A percentile compares a stretch with the other conserved stretches of the same genome.
These are phyloP conservation scores for Sciurus vulgaris DNA, from an alignment of 2,797 vertebrate species.

Conservation along the genomic window DNA sequence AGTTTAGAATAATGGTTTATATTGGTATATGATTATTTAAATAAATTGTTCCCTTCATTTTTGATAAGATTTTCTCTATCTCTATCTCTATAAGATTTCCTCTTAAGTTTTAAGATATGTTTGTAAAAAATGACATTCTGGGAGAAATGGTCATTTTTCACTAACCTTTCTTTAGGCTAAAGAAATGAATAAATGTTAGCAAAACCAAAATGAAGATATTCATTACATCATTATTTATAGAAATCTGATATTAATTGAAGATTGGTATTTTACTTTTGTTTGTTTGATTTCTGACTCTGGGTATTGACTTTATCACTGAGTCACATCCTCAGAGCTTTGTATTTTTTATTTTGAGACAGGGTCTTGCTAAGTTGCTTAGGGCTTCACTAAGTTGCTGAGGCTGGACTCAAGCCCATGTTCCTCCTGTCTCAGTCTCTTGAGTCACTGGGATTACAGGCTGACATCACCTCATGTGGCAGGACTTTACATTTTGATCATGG, in stretches of 20 bases:
- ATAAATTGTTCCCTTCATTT: not conserved
- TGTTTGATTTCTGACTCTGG: too few relatives aligned
- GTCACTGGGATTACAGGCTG: too few relatives aligned
- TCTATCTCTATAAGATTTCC: conserved; percentile 18
- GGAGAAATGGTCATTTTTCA: not conserved
- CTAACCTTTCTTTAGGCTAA: not conserved
- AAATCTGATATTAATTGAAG: not conserved
- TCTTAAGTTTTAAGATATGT: not conserved
- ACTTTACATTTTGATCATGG: not conserved
- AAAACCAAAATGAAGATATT: not conserved
- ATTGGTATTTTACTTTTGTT: not conserved
- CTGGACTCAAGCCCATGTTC: too few relatives aligned
- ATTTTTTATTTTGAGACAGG: too few relatives aligned
- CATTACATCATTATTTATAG: not conserved
- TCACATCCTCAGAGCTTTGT: too few relatives aligned
- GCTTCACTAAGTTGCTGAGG: too few relatives aligned
- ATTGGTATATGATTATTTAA: not conserved
- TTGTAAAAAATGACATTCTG: not conserved
- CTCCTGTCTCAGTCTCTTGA: too few relatives aligned
- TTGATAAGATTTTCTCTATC: conserved; percentile 25
- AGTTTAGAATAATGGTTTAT: conserved; percentile 3
- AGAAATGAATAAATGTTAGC: not conserved
- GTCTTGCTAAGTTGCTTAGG: too few relatives aligned
- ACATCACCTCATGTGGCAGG: too few relatives aligned
- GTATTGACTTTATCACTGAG: too few relatives aligned